Base-by-base conservation (phyloP, 2,797 vertebrate species). In the Poeciliopsis gracilis region DNA sequence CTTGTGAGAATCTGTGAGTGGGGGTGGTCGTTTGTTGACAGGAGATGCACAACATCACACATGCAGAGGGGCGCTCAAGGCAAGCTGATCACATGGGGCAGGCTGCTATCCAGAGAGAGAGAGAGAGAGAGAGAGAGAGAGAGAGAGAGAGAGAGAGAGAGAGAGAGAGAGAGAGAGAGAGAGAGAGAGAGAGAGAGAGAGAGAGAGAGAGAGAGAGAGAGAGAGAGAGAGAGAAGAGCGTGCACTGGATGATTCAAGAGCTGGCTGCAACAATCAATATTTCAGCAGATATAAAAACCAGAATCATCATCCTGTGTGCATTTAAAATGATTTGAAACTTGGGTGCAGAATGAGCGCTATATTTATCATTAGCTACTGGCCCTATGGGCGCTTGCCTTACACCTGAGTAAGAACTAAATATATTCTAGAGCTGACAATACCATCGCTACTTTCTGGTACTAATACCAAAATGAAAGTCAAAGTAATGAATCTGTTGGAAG, bases 241-340 rank as follows among this genome's bases (percentile, higher is more conserved):
- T 80, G 85, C 82, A 84, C 86, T 38, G 36, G 83, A 89, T 92
- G 90, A 94, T 94, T 91, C 90, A 92, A 85, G 86, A 88, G 82
- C 81, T 79, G 80, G 77, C 79, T 41, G 76, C n/a, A 84, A 78
- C 81, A 78, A 95, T 94, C 92, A 83, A 93, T 95, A 92, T 92
- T 91, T 90, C 38, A 91, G 78, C 85, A 89, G 87, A 92, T 92
- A 91, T 88, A 80, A 85, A 93, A 89, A 89, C 83, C 75, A 82
- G 78, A 90, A 89, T 89, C 46, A 75, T 80, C 74, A 71, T 86
- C 82, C 70, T 66, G 87, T 80, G 82, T 90, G 87, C 90, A 81
- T 91, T 93, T 92, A 86, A 93, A 92, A 89, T 89, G 55, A 89
- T 90, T 87, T 83, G 84, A 90, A 85, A 89, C 72, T 85, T 70